phyloP scores from a whole-genome alignment of 2,113 vertebrate species.

The Stegastes partitus region DNA sequence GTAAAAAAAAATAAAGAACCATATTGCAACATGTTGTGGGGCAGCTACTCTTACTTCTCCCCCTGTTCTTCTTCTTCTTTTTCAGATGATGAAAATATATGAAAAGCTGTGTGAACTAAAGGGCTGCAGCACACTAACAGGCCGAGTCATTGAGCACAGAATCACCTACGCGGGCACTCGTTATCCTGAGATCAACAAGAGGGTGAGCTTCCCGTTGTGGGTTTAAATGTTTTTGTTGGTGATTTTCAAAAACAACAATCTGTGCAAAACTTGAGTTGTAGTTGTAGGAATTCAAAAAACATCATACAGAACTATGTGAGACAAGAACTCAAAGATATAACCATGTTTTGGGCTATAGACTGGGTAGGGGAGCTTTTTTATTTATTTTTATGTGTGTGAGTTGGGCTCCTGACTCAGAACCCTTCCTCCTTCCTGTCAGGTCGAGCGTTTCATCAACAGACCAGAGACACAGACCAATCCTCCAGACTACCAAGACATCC shows the following conservation, averaged over 20 bases:
- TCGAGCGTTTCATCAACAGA: conserved; percentile 91
- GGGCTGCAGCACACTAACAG: conserved; percentile 87
- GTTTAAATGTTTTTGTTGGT: too few species aligned
- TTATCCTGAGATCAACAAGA: conserved; percentile 92
- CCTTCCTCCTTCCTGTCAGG: conserved; percentile 57
- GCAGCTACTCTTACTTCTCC: not conserved
- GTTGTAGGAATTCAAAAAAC: too few species aligned
- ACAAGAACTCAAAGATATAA: too few species aligned
- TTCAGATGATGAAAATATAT: conserved; percentile 91
- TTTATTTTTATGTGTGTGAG: too few species aligned
- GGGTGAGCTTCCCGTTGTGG: conserved; percentile 59
- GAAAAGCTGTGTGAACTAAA: conserved; percentile 92
- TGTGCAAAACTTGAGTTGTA: too few species aligned
- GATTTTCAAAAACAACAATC: too few species aligned
- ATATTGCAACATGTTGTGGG: accelerated
- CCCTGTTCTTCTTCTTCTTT: not conserved
- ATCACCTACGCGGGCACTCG: conserved; percentile 87
- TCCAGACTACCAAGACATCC: conserved; percentile 90
- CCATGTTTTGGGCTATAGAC: too few species aligned
- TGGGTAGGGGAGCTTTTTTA: too few species aligned
- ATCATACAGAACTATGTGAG: too few species aligned
- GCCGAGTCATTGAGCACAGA: conserved; percentile 91
- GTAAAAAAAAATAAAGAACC: not conserved
- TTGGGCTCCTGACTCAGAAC: too few species aligned
- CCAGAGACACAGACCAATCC: conserved; percentile 83